Evolutionary conservation across 1,140 invertebrate species (phyloP).

Genomic region (Pteromalus puparum): DNA sequence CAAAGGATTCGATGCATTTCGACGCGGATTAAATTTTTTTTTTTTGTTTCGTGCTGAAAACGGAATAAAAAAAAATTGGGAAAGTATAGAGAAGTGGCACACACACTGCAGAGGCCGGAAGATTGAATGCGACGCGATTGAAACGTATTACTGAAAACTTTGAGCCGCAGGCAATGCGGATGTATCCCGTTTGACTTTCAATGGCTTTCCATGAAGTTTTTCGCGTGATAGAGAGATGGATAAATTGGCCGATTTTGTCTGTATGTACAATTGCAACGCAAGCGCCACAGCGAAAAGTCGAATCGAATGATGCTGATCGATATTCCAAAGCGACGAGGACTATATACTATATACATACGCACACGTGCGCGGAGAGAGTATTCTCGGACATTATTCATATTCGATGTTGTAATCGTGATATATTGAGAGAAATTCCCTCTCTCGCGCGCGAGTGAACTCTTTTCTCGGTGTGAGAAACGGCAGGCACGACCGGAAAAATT

Average conservation of each 20-base stretch:
- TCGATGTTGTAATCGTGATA: slow-evolving; percentile 1
- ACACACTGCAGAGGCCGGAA: background rate
- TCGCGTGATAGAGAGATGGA: background rate
- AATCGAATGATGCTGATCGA: background rate
- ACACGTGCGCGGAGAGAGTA: background rate
- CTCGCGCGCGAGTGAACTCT: too few species aligned
- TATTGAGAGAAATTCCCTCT: background rate
- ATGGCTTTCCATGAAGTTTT: slow-evolving; percentile 1
- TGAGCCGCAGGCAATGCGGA: background rate
- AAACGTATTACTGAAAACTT: background rate
- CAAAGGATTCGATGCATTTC: background rate
- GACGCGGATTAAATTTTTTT: background rate
- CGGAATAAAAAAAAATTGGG: background rate
- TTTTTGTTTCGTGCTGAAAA: background rate
- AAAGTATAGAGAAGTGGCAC: background rate
- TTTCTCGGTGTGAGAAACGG: background rate
- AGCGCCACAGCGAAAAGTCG: background rate
- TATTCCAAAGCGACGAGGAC: background rate
- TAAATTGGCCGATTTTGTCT: background rate
- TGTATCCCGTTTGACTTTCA: background rate
- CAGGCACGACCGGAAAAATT: background rate
- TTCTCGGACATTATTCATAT: background rate
- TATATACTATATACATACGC: background rate
- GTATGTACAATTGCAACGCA: background rate
- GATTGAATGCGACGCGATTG: background rate